Base-by-base conservation (phyloP, 2,797 vertebrate genomes). In the Cirrhinus molitorella region DNA sequence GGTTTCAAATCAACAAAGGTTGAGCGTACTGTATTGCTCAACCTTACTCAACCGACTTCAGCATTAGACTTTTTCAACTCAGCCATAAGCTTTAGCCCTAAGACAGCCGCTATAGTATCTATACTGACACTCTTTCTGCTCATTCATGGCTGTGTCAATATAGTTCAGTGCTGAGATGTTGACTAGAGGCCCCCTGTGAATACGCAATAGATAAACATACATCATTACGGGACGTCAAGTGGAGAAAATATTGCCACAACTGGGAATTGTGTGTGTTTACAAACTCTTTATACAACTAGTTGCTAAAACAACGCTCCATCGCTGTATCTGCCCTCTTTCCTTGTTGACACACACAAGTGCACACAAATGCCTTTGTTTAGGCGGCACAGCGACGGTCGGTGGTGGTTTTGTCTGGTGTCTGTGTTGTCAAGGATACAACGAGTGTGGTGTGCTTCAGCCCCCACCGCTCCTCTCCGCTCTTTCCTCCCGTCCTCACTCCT, bases 351-450 rank as follows among this genome's bases (percentile, higher is more conserved):
- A 71, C 77, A 87, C 45, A 68, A 79, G 73, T 40, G 55, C 71
- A 80, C 76, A 83, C 70, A 87, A 83, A 81, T 53, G 67, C 78
- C 79, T 87, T 87, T 87, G 85, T 87, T 85, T 83, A 80, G 79
- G 53, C 74, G 37, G 66, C 85, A 49, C 81, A 51, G 70, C 6
- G 31, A 80, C 73, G 75, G 85, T 85, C 61, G 67, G 84, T 84
- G 84, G 76, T 85, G 85, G 70, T 90, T 92, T 92, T 90, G 89
- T 90, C 88, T 88, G 88, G 89, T 91, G 90, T 91, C 89, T 88
- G 87, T 91, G 90, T 91, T 90, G 89, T 90, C 86, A 88, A 88
- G 76, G 21, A 74, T 59, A 82, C 89, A 86, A 90, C 83, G 88
- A 87, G 86, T 87, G 84, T 84, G 85, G 88, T 87, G 85, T 53